phyloP scores from a whole-genome alignment of 2,888 invertebrate genomes.

The Drosophila mayaguana region DNA sequence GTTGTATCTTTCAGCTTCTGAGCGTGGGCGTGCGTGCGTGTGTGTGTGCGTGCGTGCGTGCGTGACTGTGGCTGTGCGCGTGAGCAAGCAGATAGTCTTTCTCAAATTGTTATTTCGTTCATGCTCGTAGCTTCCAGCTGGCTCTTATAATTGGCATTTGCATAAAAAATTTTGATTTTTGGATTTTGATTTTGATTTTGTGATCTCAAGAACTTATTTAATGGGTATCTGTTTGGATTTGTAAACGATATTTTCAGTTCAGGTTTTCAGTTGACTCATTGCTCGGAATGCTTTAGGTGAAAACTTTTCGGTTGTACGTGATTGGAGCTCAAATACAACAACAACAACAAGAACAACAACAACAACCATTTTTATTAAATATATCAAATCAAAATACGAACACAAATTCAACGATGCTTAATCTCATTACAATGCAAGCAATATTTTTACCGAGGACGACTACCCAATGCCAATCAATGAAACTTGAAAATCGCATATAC shows the following conservation, averaged over 20 bases:
- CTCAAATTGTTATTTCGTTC: slow-evolving; percentile 13
- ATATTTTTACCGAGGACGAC: slow-evolving; percentile 47
- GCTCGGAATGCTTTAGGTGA: slow-evolving; percentile 82
- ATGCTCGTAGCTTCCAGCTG: slow-evolving; percentile 48
- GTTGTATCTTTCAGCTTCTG: slow-evolving; percentile 10
- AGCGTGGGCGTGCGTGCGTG: not conserved
- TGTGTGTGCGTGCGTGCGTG: not conserved
- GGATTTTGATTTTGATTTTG: slow-evolving; percentile 26
- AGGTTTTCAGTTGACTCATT: slow-evolving; percentile 69
- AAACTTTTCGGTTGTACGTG: slow-evolving; percentile 61
- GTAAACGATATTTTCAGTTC: slow-evolving; percentile 25
- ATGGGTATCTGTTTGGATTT: slow-evolving; percentile 40
- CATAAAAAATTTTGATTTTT: slow-evolving; percentile 28
- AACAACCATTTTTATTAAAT: slow-evolving; percentile 1
- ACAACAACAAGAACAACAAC: slow-evolving; percentile 18
- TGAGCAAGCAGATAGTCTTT: slow-evolving; percentile 16
- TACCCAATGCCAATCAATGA: slow-evolving; percentile 31
- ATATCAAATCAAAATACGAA: slow-evolving; percentile 15
- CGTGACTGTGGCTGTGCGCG: slow-evolving; percentile 2
- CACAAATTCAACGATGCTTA: slow-evolving; percentile 53
- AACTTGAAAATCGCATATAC: slow-evolving; percentile 2
- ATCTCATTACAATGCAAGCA: slow-evolving; percentile 59
- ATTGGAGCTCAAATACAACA: slow-evolving; percentile 59
- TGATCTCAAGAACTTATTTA: slow-evolving; percentile 22
- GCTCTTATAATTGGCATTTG: slow-evolving; percentile 46